Conservation (phyloP, 2,113 vertebrate genomes). For the Pedionomus torquatus region DNA sequence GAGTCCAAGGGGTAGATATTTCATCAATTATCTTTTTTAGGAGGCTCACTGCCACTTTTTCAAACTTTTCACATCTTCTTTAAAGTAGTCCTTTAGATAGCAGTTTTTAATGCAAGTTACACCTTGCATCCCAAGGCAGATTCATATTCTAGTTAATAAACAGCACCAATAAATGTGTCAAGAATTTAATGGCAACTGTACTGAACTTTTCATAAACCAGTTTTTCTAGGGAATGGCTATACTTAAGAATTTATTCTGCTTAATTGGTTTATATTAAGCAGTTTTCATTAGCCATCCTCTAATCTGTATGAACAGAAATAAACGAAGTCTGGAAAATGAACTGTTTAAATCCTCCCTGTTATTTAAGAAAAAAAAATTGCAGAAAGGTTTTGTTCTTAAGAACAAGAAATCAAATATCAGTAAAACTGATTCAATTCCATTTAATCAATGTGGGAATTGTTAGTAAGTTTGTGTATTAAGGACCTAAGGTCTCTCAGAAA, state of each 20-base stretch:
- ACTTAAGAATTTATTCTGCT: conserved; percentile 22
- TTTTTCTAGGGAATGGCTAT: not conserved
- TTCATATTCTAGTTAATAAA: conserved; percentile 56
- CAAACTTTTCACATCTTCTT: conserved; percentile 64
- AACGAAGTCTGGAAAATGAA: not conserved
- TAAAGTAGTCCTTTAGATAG: conserved; percentile 32
- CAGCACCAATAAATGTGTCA: conserved; percentile 50
- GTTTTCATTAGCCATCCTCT: conserved; percentile 1
- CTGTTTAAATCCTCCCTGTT: not conserved
- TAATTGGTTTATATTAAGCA: conserved; percentile 25
- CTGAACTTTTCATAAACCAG: not conserved
- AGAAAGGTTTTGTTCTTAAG: not conserved
- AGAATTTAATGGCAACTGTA: conserved; percentile 1
- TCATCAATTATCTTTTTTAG: not conserved
- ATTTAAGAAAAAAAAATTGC: not conserved
- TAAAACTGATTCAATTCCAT: conserved; percentile 3
- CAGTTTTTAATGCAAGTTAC: conserved; percentile 50
- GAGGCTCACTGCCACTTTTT: conserved; percentile 21
- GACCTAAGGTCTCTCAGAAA: conserved; percentile 21
- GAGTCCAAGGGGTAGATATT: conserved; percentile 63
- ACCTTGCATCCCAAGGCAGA: conserved; percentile 42
- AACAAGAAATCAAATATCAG: not conserved
- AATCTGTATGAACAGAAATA: not conserved
- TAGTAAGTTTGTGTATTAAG: conserved; percentile 14
- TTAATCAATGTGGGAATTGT: conserved; percentile 41